Evolutionary conservation across 2,113 vertebrate genomes (phyloP), one percentile per base, ranked within the genome.

Genomic region (Sylvietta virens): DNA sequence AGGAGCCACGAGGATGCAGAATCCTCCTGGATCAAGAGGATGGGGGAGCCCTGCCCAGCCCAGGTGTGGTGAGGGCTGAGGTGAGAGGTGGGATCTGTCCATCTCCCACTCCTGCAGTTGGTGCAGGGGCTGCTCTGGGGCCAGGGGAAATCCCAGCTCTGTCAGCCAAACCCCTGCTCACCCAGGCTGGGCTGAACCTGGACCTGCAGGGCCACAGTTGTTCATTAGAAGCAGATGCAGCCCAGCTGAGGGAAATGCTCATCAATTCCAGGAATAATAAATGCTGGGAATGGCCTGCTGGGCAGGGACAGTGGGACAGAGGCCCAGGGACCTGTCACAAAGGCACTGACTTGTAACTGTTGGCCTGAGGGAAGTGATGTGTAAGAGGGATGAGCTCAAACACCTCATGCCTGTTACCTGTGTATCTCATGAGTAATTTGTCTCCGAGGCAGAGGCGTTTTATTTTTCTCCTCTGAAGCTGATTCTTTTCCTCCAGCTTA

Each of bases 321-420:
- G 50, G 62, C 48, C 11, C 31, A 2, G 44, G 86, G 73, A 28
- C 58, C 37, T 15, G 47, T 88, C 74, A 37, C 82, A 78, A 22
- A 92, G 58, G 35, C 15, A 37, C 48, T 35, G 70, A 30, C 73
- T 57, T 33, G 76, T 35, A 19, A 80, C 87, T 93, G 77, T 57
- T 95, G 78, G 78, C 92, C 90, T 87, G 31, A 61, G 90, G 90
- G 86, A 74, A 95, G 82, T 78, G 91, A 92, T 58, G 89, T 60
- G 82, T 42, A 9, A 40, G 64, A 90, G 51, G 84, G 76, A 89
- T 94, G 94, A 94, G 92, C 73, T 92, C 64, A 44, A 81, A 27
- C 61, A 20, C 44, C 79, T 82, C 18, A 12, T 42, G 72, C 77
- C 73, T 89, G 48, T 80, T 91, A 94, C 92, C 74, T 88, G 17